phyloP scores from a whole-genome alignment of 2,888 invertebrate species.

The Synanthedon formicaeformis region DNA sequence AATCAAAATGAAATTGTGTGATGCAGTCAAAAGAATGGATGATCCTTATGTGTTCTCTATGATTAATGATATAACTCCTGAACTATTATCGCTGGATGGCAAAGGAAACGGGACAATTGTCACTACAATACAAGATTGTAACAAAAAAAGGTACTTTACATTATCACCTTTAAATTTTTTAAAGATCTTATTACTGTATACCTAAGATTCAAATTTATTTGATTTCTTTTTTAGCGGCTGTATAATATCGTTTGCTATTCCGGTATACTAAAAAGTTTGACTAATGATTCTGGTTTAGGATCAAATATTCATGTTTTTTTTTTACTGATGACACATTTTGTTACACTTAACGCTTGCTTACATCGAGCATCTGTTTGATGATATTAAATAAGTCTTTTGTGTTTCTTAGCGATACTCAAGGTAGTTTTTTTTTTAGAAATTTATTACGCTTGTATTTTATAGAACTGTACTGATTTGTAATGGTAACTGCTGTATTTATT shows the following conservation, averaged over 20 bases:
- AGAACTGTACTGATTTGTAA: too few species aligned
- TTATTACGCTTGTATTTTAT: too few species aligned
- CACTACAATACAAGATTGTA: constrained; percentile 34
- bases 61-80: constrained; percentile 62
- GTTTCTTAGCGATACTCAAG: constrained; percentile 16
- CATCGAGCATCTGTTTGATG: constrained; percentile 57
- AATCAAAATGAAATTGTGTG: constrained; percentile 56
- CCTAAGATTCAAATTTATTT: constrained; percentile 20
- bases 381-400: constrained; percentile 39
- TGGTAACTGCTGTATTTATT: too few species aligned
- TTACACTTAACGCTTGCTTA: constrained; percentile 64
- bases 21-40: constrained; percentile 41
- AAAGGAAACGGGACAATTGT: constrained; percentile 50
- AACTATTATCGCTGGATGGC: constrained; percentile 49
- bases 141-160: constrained; percentile 24
- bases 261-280: constrained; percentile 52
- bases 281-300: constrained; percentile 68
- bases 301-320: constrained; percentile 66
- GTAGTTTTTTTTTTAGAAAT: neutral
- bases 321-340: constrained; percentile 49
- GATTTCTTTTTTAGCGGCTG: neutral
- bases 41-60: constrained; percentile 51
- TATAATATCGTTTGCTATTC: constrained; percentile 1
- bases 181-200: constrained; percentile 8
- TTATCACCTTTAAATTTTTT: neutral